These are phyloP conservation scores for Meta bourneti DNA, from an alignment of 2,888 invertebrate species.

Conservation along the genomic window DNA sequence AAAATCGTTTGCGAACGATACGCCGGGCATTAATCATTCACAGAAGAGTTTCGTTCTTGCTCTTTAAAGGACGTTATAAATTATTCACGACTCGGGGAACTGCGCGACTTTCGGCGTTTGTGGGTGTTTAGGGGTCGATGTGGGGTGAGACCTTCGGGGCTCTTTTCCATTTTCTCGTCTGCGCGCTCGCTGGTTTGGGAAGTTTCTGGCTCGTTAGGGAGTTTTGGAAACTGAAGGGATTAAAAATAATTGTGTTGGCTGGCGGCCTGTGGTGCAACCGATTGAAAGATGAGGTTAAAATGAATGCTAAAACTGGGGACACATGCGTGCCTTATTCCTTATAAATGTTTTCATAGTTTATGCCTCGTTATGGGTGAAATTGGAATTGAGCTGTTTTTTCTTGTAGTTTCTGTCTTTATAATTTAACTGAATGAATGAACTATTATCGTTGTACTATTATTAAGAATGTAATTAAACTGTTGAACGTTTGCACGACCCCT, in stretches of 20 bases:
- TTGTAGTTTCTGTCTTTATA: too few species aligned
- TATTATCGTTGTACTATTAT: too few species aligned
- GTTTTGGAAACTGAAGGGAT: not conserved
- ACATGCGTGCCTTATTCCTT: too few species aligned
- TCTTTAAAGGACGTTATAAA: constrained; percentile 56
- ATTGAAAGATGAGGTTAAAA: too few species aligned
- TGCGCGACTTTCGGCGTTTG: constrained; percentile 28
- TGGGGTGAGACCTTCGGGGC: constrained; percentile 11
- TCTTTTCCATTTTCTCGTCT: constrained; percentile 43
- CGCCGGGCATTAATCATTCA: constrained; percentile 62
- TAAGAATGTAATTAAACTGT: too few species aligned
- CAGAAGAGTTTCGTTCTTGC: constrained; percentile 48
- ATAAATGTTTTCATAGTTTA: too few species aligned
- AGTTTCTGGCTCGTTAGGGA: not conserved
- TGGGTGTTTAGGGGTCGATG: constrained; percentile 2
- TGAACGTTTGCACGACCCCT: too few species aligned
- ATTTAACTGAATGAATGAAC: too few species aligned
- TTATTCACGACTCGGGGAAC: constrained; percentile 58
- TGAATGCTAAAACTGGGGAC: too few species aligned
- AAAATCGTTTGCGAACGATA: constrained; percentile 26
- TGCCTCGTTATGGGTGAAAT: too few species aligned
- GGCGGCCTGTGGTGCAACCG: not conserved
- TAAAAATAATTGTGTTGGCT: not conserved
- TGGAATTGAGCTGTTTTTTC: too few species aligned
- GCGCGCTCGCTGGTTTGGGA: not conserved